These are phyloP conservation scores for Ivindomyrus marchei DNA, from an alignment of 2,113 vertebrate species.

Conservation along the genomic window DNA sequence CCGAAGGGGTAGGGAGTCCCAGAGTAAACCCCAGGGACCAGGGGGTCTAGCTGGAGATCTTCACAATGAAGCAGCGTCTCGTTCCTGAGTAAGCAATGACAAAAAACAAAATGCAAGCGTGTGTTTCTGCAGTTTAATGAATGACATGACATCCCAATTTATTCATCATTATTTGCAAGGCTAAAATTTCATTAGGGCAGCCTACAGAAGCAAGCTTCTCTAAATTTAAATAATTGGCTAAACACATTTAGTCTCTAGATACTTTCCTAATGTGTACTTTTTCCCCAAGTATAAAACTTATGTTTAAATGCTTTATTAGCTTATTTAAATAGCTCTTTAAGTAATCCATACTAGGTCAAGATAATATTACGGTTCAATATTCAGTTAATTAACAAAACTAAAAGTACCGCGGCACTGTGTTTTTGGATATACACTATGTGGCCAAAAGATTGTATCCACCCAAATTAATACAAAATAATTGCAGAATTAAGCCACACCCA, in stretches of 20 bases:
- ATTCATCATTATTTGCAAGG: neutral
- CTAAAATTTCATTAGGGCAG: neutral
- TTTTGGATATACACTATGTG: neutral
- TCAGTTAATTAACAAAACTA: neutral
- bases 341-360: neutral
- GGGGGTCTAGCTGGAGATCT: conserved; percentile 41
- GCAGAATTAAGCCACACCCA: neutral
- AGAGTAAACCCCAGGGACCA: conserved; percentile 39
- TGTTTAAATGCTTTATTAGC: neutral
- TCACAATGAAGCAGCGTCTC: conserved; percentile 27
- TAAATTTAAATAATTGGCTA: neutral
- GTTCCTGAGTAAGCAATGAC: conserved; percentile 29
- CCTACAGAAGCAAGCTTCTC: neutral
- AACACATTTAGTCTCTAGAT: neutral
- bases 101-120: conserved; percentile 14
- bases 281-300: neutral
- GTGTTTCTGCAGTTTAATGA: neutral
- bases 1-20: conserved; percentile 43
- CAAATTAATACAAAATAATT: neutral
- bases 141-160: neutral
- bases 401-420: neutral
- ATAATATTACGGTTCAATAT: neutral
- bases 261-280: neutral
- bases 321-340: neutral
- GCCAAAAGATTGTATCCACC: neutral